Evolutionary conservation across 1,140 invertebrate species (phyloP).

Genomic region (Melanaphis sacchari): DNA sequence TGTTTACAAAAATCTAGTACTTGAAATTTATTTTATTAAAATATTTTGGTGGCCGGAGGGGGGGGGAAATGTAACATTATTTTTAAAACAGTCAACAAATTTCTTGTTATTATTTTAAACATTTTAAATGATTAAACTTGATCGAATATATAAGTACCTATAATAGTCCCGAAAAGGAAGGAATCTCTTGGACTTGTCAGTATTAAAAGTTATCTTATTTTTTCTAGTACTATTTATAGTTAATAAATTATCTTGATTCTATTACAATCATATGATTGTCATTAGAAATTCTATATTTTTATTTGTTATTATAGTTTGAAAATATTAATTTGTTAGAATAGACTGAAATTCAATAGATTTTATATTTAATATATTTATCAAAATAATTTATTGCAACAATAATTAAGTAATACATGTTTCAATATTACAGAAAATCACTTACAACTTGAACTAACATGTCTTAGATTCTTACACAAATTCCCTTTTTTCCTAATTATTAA

Average conservation of each 20-base stretch:
- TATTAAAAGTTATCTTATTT: background rate
- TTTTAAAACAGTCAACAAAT: no score
- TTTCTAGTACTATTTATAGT: background rate
- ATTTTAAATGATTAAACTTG: no score
- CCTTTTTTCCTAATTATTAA: background rate
- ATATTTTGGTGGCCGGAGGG: no score
- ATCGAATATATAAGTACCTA: background rate
- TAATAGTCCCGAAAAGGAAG: background rate
- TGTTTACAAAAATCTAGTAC: no score
- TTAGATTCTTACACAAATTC: background rate
- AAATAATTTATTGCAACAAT: background rate
- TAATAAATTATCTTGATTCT: background rate
- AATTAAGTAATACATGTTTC: background rate
- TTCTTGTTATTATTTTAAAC: no score
- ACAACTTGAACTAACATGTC: background rate
- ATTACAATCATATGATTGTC: background rate
- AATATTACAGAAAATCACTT: background rate
- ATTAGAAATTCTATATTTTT: background rate
- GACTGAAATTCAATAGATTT: background rate
- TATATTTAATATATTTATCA: background rate
- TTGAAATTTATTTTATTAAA: no score
- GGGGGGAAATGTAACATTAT: no score
- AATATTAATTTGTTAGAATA: background rate
- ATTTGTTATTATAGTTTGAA: background rate
- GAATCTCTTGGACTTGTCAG: background rate